Evolutionary conservation across 2,113 vertebrate species (phyloP).

Genomic region (Isichthys henryi): DNA sequence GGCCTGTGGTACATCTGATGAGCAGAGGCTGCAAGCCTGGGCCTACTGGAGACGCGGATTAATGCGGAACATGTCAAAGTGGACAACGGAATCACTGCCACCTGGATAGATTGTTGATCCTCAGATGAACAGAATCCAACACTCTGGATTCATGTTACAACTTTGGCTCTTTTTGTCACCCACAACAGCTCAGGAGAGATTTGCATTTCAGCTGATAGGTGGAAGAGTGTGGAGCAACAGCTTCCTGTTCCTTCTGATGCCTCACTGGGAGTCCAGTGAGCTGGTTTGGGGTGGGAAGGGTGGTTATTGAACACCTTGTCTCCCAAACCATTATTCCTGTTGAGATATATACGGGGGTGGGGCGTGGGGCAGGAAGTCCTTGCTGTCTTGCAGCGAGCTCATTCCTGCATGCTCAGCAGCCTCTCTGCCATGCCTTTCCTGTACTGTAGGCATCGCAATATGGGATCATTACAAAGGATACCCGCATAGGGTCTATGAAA

Average conservation of each 20-base stretch:
- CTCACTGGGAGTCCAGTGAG: neutral
- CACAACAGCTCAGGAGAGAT: neutral
- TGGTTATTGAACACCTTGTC: neutral
- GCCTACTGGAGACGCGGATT: neutral
- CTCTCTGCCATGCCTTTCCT: slow-evolving; percentile 24
- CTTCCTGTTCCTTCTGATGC: neutral
- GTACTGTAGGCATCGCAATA: slow-evolving; percentile 39
- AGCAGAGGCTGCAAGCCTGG: neutral
- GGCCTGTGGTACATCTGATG: neutral
- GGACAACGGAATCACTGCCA: neutral
- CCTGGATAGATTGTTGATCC: neutral
- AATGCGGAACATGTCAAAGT: too few relatives aligned
- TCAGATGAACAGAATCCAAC: neutral
- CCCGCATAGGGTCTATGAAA: slow-evolving; percentile 29
- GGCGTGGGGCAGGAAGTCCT: slow-evolving; percentile 9
- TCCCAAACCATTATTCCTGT: neutral
- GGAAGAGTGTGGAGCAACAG: neutral
- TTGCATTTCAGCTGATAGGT: neutral
- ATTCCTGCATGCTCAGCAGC: slow-evolving; percentile 43
- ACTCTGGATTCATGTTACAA: neutral
- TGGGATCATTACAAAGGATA: slow-evolving; percentile 42
- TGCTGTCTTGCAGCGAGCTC: neutral
- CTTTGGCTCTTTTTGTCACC: neutral
- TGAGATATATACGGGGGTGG: neutral
- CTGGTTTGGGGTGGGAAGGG: neutral